Evolutionary conservation across 64 coral and sea anemone species (phyloP), one percentile per base, ranked within the genome.

Genomic region (Porites australiensis): DNA sequence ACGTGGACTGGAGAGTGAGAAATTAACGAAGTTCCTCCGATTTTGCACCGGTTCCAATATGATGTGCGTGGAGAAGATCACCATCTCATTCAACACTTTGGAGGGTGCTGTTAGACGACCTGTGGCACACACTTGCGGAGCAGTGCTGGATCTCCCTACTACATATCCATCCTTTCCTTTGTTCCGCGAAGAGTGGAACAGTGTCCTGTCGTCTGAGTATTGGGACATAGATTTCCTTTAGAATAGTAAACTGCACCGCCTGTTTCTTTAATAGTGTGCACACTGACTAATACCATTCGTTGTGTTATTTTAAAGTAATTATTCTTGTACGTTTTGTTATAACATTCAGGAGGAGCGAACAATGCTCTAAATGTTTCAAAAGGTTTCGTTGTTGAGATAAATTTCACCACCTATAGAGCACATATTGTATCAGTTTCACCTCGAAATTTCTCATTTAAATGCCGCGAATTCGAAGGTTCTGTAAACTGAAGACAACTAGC

Each of bases 1-100:
- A 55, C 75, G 77, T 90, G 88, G 79, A 14, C 50, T 82, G 37
- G 21, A 82, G 27, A 58, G 61, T 82, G 53, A 48, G 37, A 61
- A 60, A 58, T 27, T 82, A 8, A 43, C 52, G 3, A 82, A 82
- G 57, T 90, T 90, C 76, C 64, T 80, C 71, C 57, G 72, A 53
- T 82, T 82, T 58, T 82, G 79, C 53, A 63, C 57, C 43, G 79
- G 79, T 57, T 82, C 79, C 19, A 58, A 82, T 60, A 23, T 82
- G 19, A 57, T 82, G 43, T 82, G 50, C 51, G 27, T 70, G 67
- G 61, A 52, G 53, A 23, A 82, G 27, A 82, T 82, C 13, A 58
- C 53, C 43, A 58, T 82, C 4, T 59, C 51, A 27, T 82, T 82
- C 22, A 82, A 4, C 61, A 27, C 47, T 49, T 59, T 82, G 6